These are phyloP conservation scores for Mnemiopsis leidyi DNA, from an alignment of 37 sponge, comb jelly and placozoan genomes.

Conservation along the genomic window DNA sequence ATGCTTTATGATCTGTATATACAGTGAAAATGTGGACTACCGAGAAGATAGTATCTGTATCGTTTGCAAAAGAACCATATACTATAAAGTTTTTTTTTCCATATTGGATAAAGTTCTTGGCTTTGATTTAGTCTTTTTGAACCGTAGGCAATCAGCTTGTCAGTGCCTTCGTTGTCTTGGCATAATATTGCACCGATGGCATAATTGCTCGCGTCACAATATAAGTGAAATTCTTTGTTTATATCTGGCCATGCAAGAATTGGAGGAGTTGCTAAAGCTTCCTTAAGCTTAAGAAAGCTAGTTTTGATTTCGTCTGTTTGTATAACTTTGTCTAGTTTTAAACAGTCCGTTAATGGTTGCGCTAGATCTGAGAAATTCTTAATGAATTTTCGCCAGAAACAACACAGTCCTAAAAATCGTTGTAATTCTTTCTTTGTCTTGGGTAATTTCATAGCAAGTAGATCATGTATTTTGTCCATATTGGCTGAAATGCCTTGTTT, in stretches of 20 bases:
- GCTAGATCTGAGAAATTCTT: neutral
- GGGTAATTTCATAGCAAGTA: neutral
- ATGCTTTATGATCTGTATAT: neutral
- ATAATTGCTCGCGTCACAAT: neutral
- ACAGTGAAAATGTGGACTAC: neutral
- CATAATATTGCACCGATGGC: neutral
- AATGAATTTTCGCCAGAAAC: neutral
- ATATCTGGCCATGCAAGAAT: neutral
- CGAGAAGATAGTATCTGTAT: neutral
- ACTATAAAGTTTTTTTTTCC: neutral
- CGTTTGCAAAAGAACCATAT: neutral
- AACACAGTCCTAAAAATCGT: neutral
- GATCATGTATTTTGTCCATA: slow-evolving; percentile 11
- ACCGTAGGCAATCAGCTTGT: neutral
- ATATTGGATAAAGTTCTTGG: neutral
- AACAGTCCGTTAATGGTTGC: neutral
- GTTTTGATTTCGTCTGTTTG: neutral
- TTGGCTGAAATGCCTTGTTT: neutral
- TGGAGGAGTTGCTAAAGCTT: neutral
- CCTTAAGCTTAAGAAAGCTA: neutral
- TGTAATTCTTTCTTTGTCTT: slow-evolving; percentile 25
- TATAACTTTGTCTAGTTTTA: neutral
- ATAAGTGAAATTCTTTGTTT: neutral
- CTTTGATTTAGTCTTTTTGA: neutral
- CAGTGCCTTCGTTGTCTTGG: neutral